Evolutionary conservation across 1,140 invertebrate genomes (phyloP).

Genomic region (Bombus superbus): DNA sequence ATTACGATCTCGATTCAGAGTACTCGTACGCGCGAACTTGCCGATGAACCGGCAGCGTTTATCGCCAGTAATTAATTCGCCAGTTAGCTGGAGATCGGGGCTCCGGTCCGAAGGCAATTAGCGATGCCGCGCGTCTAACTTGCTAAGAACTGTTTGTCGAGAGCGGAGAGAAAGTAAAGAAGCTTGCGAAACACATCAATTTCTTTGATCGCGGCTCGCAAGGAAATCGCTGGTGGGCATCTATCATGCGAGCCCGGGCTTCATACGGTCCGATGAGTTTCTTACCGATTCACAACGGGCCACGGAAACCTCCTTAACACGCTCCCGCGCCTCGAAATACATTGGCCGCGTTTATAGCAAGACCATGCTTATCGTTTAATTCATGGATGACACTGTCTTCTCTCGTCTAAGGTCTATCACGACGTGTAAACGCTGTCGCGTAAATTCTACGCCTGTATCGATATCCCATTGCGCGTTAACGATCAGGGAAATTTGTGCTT

Average conservation of each 20-base stretch:
- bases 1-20: neutral
- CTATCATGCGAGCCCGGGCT: conserved; percentile 51
- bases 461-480: neutral
- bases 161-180: conserved; percentile 11
- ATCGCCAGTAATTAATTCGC: neutral
- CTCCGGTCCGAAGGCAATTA: conserved; percentile 2
- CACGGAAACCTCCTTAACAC: conserved; percentile 59
- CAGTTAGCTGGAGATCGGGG: neutral
- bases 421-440: conserved; percentile 4
- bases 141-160: too few species aligned
- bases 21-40: neutral
- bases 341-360: conserved; percentile 46
- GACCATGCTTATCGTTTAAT: conserved; percentile 36
- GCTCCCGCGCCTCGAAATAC: conserved; percentile 54
- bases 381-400: neutral
- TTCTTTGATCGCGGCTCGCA: neutral
- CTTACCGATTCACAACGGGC: conserved; percentile 34
- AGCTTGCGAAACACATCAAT: neutral
- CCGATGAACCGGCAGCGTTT: neutral
- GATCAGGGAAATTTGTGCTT: neutral
- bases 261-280: conserved; percentile 42
- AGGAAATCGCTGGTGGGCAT: conserved; percentile 53
- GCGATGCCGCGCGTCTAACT: too few species aligned
- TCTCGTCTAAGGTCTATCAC: neutral
- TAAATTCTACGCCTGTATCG: neutral